A percentile compares a stretch with the other conserved stretches of the same genome.
phyloP scores from a whole-genome alignment of 2,888 invertebrate species.

The Dimorphilus gyrociliatus region DNA sequence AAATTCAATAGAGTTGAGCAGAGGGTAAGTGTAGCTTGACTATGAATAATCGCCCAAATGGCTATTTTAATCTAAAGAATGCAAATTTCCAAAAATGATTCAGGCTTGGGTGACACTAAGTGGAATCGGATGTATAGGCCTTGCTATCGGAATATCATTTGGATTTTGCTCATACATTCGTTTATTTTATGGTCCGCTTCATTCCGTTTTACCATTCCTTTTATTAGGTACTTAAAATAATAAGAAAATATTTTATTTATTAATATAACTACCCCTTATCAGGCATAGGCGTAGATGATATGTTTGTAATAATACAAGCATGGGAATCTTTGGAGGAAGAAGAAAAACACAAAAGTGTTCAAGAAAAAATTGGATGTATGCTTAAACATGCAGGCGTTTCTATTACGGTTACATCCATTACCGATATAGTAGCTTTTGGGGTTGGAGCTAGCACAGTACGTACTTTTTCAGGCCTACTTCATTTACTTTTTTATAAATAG shows the following conservation, averaged over 20 bases:
- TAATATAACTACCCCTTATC: too few species aligned
- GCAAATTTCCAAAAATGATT: too few species aligned
- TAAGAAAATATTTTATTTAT: not conserved
- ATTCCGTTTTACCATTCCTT: conserved; percentile 62
- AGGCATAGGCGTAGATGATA: conserved; percentile 52
- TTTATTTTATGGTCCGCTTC: conserved; percentile 61
- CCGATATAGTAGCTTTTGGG: conserved; percentile 60
- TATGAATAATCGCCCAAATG: not conserved
- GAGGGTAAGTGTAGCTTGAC: conserved; percentile 45
- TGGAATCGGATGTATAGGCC: conserved; percentile 54
- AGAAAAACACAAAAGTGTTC: conserved; percentile 36
- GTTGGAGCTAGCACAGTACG: conserved; percentile 59
- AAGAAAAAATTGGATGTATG: conserved; percentile 52
- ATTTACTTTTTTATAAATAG: too few species aligned
- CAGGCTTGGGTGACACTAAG: conserved; percentile 51
- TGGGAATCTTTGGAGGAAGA: conserved; percentile 46
- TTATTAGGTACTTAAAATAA: conserved; percentile 54
- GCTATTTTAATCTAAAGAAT: too few species aligned
- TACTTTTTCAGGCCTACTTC: too few species aligned
- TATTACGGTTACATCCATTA: conserved; percentile 64
- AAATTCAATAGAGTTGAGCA: conserved; percentile 57
- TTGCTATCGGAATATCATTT: conserved; percentile 54
- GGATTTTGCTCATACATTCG: conserved; percentile 55
- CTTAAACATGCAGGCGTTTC: conserved; percentile 64
- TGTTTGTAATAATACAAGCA: conserved; percentile 65